Evolutionary conservation across 2,888 invertebrate genomes (phyloP), one percentile per base, ranked within the genome.

Genomic region (Empis livida): DNA sequence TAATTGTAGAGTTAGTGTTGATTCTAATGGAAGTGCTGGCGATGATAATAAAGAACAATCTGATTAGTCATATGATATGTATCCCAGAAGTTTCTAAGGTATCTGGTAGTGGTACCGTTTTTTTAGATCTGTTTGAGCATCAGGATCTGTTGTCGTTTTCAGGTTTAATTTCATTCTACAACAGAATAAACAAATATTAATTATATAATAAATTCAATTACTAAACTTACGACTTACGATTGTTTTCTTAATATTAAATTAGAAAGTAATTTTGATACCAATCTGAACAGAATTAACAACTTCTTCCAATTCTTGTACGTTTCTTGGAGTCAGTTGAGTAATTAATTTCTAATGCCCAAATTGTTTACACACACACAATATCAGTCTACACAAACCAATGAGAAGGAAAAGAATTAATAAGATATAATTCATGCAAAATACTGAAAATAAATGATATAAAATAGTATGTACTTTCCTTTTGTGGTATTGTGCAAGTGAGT

Each of bases 41-140:
- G 70, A 66, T n/a, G n/a, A n/a, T n/a, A 62, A 59, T n/a, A 64
- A 53, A 30, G 68, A 70, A 48, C 73, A 75, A 52, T 75, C 73
- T 0, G 78, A 76, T 8, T 73, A 0, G 86, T 84, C 16, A 86
- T 85, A 68, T 85, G 85, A 69, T 82, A 87, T 1, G 84, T 81
- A 57, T 82, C n/a, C n/a, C 83, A 51, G 76, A 79, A 46, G 79
- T 68, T 58, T 64, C 63, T 48, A 61, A 61, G 16, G 63, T 63
- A 48, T 67, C 67, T 41, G 63, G 61, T 45, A 60, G 54, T 16
- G 59, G n/a, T n/a, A n/a, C n/a, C n/a, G n/a, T n/a, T n/a, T 58
- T 32, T 60, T 57, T 49, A 57, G 55, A 52, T 62, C 65, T 1
- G 59, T 59, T 53, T 71, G 55, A 2, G 63, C 63, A 6, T 72